Evolutionary conservation across 2,888 invertebrate genomes (phyloP).

Genomic region (Caenorhabditis sp.): DNA sequence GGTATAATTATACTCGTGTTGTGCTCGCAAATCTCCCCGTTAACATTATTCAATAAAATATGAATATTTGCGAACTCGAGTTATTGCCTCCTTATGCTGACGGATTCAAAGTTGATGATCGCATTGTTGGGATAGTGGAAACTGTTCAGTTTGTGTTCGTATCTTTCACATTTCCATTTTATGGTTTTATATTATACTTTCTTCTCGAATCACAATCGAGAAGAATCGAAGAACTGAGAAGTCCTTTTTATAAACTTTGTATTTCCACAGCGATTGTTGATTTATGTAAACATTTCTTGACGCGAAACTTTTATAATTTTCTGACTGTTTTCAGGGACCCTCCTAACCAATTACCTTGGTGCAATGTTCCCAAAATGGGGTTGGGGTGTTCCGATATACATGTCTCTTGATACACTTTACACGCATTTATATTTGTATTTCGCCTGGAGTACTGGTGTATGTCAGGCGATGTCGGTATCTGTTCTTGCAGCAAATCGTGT

Average conservation of each 20-base stretch:
- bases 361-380: constrained; percentile 33
- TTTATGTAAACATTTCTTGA: constrained; percentile 13
- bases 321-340: neutral
- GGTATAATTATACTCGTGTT: too few relatives aligned
- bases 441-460: constrained; percentile 32
- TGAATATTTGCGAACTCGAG: neutral
- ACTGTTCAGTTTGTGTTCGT: neutral
- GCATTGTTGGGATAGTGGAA: neutral
- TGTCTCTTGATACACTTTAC: constrained; percentile 12
- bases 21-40: too few relatives aligned
- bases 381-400: constrained; percentile 12
- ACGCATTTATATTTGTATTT: constrained; percentile 34
- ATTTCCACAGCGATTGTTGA: constrained; percentile 29
- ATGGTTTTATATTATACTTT: constrained; percentile 9
- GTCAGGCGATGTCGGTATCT: constrained; percentile 35
- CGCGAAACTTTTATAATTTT: too few relatives aligned
- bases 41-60: neutral
- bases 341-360: constrained; percentile 25
- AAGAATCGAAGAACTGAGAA: constrained; percentile 17
- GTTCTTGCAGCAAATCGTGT: constrained; percentile 31
- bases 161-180: constrained; percentile 2
- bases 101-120: neutral
- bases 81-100: neutral
- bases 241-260: constrained; percentile 38
- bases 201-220: constrained; percentile 19